These are phyloP conservation scores for Patella pellucida DNA, from an alignment of 2,888 invertebrate species.

Conservation along the genomic window DNA sequence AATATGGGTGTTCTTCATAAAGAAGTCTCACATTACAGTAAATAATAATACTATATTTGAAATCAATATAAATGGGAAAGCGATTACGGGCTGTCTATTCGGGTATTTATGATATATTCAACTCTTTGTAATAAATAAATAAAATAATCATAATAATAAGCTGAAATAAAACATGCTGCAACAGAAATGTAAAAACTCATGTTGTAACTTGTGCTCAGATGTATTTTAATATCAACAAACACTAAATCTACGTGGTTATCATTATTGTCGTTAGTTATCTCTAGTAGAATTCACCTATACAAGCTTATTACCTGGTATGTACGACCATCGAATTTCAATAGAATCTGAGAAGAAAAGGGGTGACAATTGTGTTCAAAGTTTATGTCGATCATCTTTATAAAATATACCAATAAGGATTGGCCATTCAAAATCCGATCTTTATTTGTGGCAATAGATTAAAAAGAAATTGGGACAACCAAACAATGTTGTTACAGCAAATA, in stretches of 20 bases:
- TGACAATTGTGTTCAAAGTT: background rate
- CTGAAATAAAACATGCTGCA: slow-evolving; percentile 12
- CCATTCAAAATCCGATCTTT: too few relatives aligned
- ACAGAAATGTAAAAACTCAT: slow-evolving; percentile 3
- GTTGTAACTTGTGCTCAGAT: background rate
- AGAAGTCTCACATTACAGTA: too few relatives aligned
- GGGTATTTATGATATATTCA: too few relatives aligned
- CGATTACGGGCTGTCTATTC: background rate
- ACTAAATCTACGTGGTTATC: slow-evolving; percentile 6
- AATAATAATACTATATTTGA: too few relatives aligned
- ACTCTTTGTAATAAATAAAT: too few relatives aligned
- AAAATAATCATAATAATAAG: background rate
- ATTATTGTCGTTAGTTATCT: background rate
- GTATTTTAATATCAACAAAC: background rate
- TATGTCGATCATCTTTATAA: too few relatives aligned
- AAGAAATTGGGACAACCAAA: too few relatives aligned
- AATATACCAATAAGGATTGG: too few relatives aligned
- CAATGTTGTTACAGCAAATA: too few relatives aligned
- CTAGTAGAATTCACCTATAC: background rate
- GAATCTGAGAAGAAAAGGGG: slow-evolving; percentile 44
- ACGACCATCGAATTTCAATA: slow-evolving; percentile 54
- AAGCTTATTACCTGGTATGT: slow-evolving; percentile 49
- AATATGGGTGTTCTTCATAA: too few relatives aligned
- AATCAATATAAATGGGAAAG: slow-evolving; percentile 6
- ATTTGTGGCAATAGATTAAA: too few relatives aligned